Evolutionary conservation across 2,888 invertebrate genomes (phyloP).

Genomic region (Chesias legatella): DNA sequence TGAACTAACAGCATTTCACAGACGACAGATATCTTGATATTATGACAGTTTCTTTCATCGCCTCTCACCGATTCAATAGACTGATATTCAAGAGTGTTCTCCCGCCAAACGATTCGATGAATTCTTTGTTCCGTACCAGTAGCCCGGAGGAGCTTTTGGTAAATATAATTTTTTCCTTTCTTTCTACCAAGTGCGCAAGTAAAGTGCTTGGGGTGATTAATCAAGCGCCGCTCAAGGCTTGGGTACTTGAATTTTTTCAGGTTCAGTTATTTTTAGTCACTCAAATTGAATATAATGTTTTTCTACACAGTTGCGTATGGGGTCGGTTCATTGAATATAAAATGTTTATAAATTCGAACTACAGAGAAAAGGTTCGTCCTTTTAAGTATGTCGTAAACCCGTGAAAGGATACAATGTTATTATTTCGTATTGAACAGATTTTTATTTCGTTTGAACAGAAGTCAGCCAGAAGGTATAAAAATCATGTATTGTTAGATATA

Average conservation of each 20-base stretch:
- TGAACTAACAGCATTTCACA: background rate
- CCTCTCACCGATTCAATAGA: constrained; percentile 12
- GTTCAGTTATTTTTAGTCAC: constrained; percentile 8
- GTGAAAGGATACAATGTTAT: background rate
- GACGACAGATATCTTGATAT: constrained; percentile 2
- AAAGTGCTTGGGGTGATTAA: constrained; percentile 25
- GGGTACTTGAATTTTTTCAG: constrained; percentile 15
- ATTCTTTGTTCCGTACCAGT: constrained; percentile 23
- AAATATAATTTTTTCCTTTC: constrained; percentile 21
- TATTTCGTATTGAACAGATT: no score
- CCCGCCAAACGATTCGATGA: constrained; percentile 11
- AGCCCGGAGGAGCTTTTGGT: constrained; percentile 19
- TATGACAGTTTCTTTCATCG: constrained; percentile 10
- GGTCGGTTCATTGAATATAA: background rate
- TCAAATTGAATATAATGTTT: background rate
- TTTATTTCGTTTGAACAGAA: no score
- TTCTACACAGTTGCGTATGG: background rate
- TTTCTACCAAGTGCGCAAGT: constrained; percentile 8
- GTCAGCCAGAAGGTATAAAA: no score
- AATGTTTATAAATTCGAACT: background rate
- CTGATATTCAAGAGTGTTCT: constrained; percentile 12
- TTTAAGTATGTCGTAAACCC: background rate
- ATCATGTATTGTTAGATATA: no score
- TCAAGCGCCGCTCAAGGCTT: constrained; percentile 20
- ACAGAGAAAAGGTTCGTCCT: background rate